These are phyloP conservation scores for Rhimphoctona megacephalus DNA, from an alignment of 2,888 invertebrate species.

Conservation along the genomic window DNA sequence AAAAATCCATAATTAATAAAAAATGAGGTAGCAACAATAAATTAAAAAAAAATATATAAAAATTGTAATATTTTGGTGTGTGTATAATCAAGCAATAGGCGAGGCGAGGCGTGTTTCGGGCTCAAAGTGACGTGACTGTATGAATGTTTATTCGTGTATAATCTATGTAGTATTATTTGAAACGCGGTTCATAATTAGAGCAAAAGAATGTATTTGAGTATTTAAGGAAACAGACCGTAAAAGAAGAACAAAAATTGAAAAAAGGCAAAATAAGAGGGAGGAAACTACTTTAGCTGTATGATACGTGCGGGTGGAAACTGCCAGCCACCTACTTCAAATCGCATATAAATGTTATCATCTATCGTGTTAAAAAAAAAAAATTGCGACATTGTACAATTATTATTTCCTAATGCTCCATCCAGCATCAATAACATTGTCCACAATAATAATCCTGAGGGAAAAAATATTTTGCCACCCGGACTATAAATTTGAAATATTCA, in stretches of 20 bases:
- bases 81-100: conserved; percentile 69
- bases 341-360: conserved; percentile 81
- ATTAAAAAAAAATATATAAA: not conserved
- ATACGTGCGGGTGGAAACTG: conserved; percentile 62
- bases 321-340: conserved; percentile 75
- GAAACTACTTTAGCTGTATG: conserved; percentile 65
- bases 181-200: conserved; percentile 65
- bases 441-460: not conserved
- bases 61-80: conserved; percentile 59
- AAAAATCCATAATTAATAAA: conserved; percentile 19
- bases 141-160: conserved; percentile 67
- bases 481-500: not conserved
- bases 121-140: conserved; percentile 65
- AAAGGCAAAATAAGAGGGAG: conserved; percentile 22
- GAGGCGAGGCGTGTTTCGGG: conserved; percentile 53
- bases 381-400: conserved; percentile 40
- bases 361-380: conserved; percentile 76
- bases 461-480: not conserved
- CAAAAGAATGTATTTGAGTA: conserved; percentile 66
- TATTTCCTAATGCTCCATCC: conserved; percentile 10
- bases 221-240: conserved; percentile 20
- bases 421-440: not conserved
- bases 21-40: not conserved
- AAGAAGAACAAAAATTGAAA: conserved; percentile 22
- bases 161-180: conserved; percentile 64